A percentile compares a stretch with the other conserved stretches of the same genome.
phyloP scores from a whole-genome alignment of 1,140 invertebrate genomes.

The Papilio glaucus region DNA sequence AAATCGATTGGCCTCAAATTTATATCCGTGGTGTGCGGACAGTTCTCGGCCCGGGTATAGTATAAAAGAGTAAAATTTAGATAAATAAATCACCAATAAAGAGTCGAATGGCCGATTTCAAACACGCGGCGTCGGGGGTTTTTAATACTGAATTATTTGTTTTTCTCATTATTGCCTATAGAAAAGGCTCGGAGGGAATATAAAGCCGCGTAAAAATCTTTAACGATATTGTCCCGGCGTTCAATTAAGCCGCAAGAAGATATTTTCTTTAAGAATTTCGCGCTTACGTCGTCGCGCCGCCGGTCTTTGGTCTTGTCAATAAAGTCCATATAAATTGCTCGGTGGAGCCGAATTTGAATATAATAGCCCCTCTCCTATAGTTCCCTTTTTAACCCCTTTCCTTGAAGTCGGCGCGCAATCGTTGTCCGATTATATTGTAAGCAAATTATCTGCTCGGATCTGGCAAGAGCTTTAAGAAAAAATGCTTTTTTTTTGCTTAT shows the following conservation, averaged over 20 bases:
- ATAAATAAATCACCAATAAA: constrained; percentile 27
- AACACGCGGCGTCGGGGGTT: constrained; percentile 25
- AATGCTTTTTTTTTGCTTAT: constrained; percentile 49
- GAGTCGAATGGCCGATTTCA: constrained; percentile 14
- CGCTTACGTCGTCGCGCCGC: constrained; percentile 49
- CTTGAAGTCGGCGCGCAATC: constrained; percentile 66
- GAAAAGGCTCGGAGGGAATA: constrained; percentile 26
- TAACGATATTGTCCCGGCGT: constrained; percentile 74
- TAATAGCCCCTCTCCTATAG: constrained; percentile 73
- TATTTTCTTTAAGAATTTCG: constrained; percentile 75
- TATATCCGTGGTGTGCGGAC: background rate
- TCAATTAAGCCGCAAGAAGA: constrained; percentile 74
- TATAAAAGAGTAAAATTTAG: constrained; percentile 22
- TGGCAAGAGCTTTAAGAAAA: constrained; percentile 62
- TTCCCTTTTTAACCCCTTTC: constrained; percentile 72
- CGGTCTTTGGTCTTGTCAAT: constrained; percentile 75
- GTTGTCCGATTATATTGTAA: constrained; percentile 82
- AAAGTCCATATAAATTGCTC: constrained; percentile 81
- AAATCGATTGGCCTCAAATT: constrained; percentile 20
- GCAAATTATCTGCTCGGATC: constrained; percentile 80
- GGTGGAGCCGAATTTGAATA: constrained; percentile 79
- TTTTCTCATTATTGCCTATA: constrained; percentile 38
- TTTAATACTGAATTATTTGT: constrained; percentile 34
- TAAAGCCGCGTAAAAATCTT: constrained; percentile 55
- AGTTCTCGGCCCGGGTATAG: background rate